Base-by-base conservation (phyloP, 2,797 vertebrate genomes). In the Prunella strophiata region DNA sequence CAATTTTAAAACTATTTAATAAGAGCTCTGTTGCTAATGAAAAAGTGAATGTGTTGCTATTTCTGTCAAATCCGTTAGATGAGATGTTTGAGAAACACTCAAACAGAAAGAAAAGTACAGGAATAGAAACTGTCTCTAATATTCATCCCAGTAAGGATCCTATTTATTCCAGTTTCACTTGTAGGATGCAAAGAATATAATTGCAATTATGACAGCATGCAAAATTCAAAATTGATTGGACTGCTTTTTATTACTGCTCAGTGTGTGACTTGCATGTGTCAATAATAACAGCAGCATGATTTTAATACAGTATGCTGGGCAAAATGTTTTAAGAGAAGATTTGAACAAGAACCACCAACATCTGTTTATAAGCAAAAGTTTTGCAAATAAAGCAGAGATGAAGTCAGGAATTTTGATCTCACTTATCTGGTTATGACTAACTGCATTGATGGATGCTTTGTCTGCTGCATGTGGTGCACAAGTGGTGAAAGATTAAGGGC, bases 201-300 rank as follows among this genome's bases (percentile, higher is more conserved):
- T 2, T 85, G 71, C 72, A 92, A 91, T 76, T 88, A 81, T 42
- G 59, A 93, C 78, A 86, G 73, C 55, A 85, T 42, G 70, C 42
- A 93, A 91, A 95, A 92, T 11, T 75, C 58, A 76, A 36, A 77
- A 91, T 85, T 65, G 17, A 92, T 65, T 74, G 47, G 65, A 54
- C 67, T 95, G 82, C 51, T 97, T 96, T 86, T 93, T 79, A 94
- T 96, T 96, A 97, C 52, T 88, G 75, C 47, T 93, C 38, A 94
- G 88, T 87, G 50, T 76, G 66, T 50, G 65, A 95, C 63, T 91
- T 92, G 73, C 80, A 85, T 82, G 66, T 76, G 71, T 93, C 85
- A 74, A 25, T 95, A 96, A 91, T 59, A 82, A 71, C 92, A 93
- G 47, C 88, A 94, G 66, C 65, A 82, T 67, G 86, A 94, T 14